Base-by-base conservation (phyloP, 2,888 invertebrate species). In the Brenthis ino region DNA sequence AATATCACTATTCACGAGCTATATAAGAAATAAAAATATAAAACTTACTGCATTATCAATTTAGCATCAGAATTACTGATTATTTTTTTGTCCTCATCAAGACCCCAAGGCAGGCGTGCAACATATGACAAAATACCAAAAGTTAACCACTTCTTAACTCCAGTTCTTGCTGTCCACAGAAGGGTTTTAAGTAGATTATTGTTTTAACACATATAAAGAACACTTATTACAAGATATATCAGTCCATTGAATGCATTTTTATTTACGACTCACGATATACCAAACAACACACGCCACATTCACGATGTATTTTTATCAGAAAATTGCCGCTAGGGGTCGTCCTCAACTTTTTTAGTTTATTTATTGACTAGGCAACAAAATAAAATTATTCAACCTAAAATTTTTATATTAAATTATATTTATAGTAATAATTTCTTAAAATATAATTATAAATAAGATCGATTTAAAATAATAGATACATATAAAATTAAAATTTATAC, bases 281-380 rank as follows among this genome's bases (percentile, higher is more conserved):
- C 90, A 93, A 93, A 93, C 93, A 93, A 93, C 93, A 93, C 93
- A 93, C 93, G 93, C 93, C 93, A 93, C 93, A 93, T 93, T 93
- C 93, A 90, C 91, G 88, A 89, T 87, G 85, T 88, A 88, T 85
- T 87, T 88, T 84, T 79, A 79, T 82, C 76, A 82, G 75, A 82
- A 87, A 84, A 85, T 85, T 85, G 73, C 78, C 91, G 82, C 85
- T 77, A 92, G 92, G 80, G 86, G 91, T 86, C 91, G 85, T 75
- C 75, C 66, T 67, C 65, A 64, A 60, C 67, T 65, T 65, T 75
- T 71, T 72, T 73, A 74, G 69, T 75, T 61, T 43, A 54, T 58
- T 58, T 64, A 65, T 55, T 61, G 37, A 37, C 20, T 43, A 60
- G 66, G 68, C 69, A 66, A 69, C 64, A 54, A 53, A 16, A 13